Base-by-base conservation (phyloP, 2,888 invertebrate genomes). In the Tiliacea citrago region DNA sequence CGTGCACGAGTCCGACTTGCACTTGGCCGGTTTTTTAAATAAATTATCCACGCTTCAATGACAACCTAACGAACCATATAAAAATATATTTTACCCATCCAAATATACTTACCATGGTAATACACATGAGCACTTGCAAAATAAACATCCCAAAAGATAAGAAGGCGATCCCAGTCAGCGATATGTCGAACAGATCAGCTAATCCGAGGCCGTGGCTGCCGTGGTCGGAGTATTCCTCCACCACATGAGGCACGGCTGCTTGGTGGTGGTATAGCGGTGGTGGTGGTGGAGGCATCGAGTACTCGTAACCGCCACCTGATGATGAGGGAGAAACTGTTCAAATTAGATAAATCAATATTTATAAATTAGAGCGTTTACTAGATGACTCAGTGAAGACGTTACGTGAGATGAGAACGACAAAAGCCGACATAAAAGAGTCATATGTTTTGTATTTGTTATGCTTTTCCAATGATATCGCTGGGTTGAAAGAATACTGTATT, bases 121-220 rank as follows among this genome's bases (percentile, higher is more conserved):
- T 97, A 89, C 98, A 98, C 97, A 98, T 98, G 13, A 98, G 96
- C 21, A 98, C 97, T 91, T 98, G 98, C 63, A 98, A 96, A 21
- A 98, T 96, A 87, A 98, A 98, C 96, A 98, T 97, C 49, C 98
- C 98, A 88, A 98, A 98, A 0, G 98, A 98, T 16, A 98, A 92
- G 89, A 98, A 98, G 0, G 98, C 98, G 55, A 98, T 96, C 0
- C 98, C 98, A 0, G 98, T 98, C 42, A 98, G 95, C 0, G 98
- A 98, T 77, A 98, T 97, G 79, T 98, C 98, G 86, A 98, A 98
- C 57, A 98, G 97, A 86, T 98, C 98, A 16, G 97, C 97, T 42
- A 98, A 91, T 0, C 97, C 97, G 39, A 98, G 95, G 13, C 97
- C 97, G 79, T 97, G 95, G 68, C 94, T 93, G 75, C 97, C 96